A percentile compares a stretch with the other conserved stretches of the same genome.
Evolutionary conservation across 2,888 invertebrate species (phyloP).

Genomic region (Polyommatus iphigenia): DNA sequence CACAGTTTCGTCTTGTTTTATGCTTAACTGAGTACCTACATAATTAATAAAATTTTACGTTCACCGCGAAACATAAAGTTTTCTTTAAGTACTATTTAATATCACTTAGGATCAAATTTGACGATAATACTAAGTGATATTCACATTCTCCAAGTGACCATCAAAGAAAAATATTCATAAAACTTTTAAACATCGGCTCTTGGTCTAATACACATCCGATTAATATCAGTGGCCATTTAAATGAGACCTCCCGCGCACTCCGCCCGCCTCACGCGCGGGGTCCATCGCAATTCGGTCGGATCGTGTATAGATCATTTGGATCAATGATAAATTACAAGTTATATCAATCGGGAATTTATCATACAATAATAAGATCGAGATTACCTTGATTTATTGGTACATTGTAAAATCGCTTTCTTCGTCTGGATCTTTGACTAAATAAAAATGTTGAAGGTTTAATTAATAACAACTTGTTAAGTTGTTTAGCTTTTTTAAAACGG

Average conservation of each 20-base stretch:
- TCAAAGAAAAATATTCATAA: background rate
- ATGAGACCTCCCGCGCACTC: constrained; percentile 46
- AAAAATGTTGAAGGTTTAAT: constrained; percentile 1
- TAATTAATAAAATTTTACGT: too few relatives aligned
- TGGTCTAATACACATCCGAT: constrained; percentile 58
- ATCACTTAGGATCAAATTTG: too few relatives aligned
- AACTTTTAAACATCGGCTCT: background rate
- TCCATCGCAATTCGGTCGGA: constrained; percentile 51
- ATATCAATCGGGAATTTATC: constrained; percentile 76
- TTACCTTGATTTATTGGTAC: constrained; percentile 34
- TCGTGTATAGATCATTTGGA: constrained; percentile 75
- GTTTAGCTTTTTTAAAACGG: background rate
- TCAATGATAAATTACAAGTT: constrained; percentile 58
- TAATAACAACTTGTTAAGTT: background rate
- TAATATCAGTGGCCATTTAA: constrained; percentile 58
- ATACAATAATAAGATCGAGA: constrained; percentile 54
- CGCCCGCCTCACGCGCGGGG: constrained; percentile 40
- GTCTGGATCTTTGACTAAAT: background rate
- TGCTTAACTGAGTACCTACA: too few relatives aligned
- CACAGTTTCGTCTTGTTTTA: too few relatives aligned
- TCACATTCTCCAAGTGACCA: background rate
- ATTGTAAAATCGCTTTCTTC: constrained; percentile 19
- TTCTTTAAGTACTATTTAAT: too few relatives aligned
- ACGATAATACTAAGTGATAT: background rate
- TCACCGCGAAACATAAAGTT: too few relatives aligned